These are phyloP conservation scores for Catharus bicknelli DNA, from an alignment of 2,113 vertebrate species.

Conservation along the genomic window DNA sequence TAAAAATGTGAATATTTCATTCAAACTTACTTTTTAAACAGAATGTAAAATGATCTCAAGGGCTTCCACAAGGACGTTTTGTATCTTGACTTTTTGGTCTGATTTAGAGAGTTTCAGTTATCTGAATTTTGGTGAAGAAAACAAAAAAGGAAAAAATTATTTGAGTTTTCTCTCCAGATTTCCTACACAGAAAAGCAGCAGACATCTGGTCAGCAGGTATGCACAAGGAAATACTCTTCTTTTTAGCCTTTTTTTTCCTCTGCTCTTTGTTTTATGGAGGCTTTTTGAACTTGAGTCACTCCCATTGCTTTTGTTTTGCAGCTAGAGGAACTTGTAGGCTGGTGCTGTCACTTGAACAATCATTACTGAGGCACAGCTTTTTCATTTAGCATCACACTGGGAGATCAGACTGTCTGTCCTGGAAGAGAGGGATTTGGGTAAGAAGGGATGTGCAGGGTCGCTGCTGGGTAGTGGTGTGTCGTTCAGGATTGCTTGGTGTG, in stretches of 20 bases:
- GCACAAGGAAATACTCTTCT: not conserved
- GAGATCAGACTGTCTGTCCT: not conserved
- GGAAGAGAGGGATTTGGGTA: not conserved
- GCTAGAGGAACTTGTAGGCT: not conserved
- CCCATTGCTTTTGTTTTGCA: not conserved
- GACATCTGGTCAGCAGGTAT: not conserved
- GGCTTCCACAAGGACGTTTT: not conserved
- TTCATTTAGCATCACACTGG: fast-evolving
- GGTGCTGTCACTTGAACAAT: not conserved
- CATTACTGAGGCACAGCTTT: fast-evolving
- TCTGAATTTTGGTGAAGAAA: not conserved
- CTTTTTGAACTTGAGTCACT: not conserved
- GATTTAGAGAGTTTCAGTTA: not conserved
- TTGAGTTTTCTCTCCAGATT: not conserved
- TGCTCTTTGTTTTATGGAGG: not conserved
- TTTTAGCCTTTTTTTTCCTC: not conserved
- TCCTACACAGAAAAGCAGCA: fast-evolving
- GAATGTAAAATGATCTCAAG: not conserved
- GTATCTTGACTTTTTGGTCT: not conserved
- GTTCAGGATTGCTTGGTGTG: not conserved
- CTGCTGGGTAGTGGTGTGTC: not conserved
- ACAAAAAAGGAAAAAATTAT: not conserved
- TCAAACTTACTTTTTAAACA: not conserved
- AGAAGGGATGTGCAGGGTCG: fast-evolving
- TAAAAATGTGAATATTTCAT: not conserved